These are phyloP conservation scores for Zaprionus ghesquierei DNA, from an alignment of 1,140 invertebrate genomes.

Conservation along the genomic window DNA sequence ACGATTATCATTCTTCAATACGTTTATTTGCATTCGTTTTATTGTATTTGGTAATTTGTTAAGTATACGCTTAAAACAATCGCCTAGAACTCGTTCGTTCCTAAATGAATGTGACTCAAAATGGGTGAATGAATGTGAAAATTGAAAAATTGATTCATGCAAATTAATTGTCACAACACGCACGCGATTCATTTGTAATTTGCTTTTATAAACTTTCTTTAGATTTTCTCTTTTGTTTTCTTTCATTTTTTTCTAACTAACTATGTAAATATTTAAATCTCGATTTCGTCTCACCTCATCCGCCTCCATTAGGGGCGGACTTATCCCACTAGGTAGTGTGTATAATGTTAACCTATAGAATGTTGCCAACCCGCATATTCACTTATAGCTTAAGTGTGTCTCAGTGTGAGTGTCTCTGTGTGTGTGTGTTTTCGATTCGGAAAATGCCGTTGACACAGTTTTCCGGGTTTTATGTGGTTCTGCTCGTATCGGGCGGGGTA, in stretches of 20 bases:
- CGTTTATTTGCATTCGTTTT: slow-evolving; percentile 59
- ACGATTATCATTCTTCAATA: slow-evolving; percentile 77
- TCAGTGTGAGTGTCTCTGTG: slow-evolving; percentile 1
- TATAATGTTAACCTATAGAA: slow-evolving; percentile 76
- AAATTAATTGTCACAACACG: slow-evolving; percentile 79
- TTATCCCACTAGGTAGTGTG: slow-evolving; percentile 51
- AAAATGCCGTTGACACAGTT: slow-evolving; percentile 53
- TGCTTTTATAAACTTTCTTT: neutral
- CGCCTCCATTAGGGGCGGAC: no score
- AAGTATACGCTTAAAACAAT: slow-evolving; percentile 7
- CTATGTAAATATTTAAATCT: slow-evolving; percentile 50
- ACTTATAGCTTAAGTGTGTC: slow-evolving; percentile 30
- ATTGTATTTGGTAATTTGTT: slow-evolving; percentile 52
- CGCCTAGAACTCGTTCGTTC: slow-evolving; percentile 11
- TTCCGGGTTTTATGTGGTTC: neutral
- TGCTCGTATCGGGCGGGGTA: no score
- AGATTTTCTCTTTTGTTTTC: neutral
- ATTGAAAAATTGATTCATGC: slow-evolving; percentile 50
- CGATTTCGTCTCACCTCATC: neutral
- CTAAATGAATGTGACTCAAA: neutral
- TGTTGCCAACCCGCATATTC: slow-evolving; percentile 64
- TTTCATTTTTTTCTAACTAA: slow-evolving; percentile 59
- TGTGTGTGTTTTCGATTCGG: slow-evolving; percentile 32
- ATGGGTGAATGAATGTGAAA: slow-evolving; percentile 29
- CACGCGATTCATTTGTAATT: slow-evolving; percentile 42